Evolutionary conservation across 2,888 invertebrate genomes (phyloP).

Genomic region (Drosophila antonietae): DNA sequence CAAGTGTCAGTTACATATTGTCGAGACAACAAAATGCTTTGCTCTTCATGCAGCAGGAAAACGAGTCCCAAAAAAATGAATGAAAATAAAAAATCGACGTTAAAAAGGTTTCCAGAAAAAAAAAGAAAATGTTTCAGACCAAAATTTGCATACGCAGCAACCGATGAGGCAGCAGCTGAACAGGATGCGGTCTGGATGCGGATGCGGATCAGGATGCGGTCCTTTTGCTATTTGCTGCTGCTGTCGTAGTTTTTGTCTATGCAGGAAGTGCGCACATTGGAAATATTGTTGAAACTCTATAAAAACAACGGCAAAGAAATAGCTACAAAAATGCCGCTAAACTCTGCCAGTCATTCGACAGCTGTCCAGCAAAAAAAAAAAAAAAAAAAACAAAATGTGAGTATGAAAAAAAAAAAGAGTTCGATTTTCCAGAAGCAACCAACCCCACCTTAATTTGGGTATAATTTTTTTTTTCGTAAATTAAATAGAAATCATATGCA

Average conservation of each 20-base stretch:
- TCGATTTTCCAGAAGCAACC: conserved; percentile 15
- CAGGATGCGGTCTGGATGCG: conserved; percentile 68
- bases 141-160: conserved; percentile 74
- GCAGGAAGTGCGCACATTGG: conserved; percentile 73
- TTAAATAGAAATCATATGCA: conserved; percentile 80
- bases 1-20: conserved; percentile 79
- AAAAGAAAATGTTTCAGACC: conserved; percentile 45
- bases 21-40: conserved; percentile 76
- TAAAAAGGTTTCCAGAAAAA: conserved; percentile 73
- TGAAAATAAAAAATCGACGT: conserved; percentile 34
- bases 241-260: conserved; percentile 67
- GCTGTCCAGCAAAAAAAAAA: conserved; percentile 42
- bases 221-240: conserved; percentile 42
- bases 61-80: conserved; percentile 31
- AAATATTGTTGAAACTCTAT: conserved; percentile 54
- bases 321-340: conserved; percentile 67
- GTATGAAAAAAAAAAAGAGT: conserved; percentile 13
- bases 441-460: conserved; percentile 36
- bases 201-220: conserved; percentile 66
- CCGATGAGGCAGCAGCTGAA: conserved; percentile 45
- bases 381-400: conserved; percentile 9
- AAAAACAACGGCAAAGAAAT: conserved; percentile 62
- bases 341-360: conserved; percentile 65
- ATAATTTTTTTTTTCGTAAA: conserved; percentile 43
- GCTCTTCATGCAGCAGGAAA: conserved; percentile 63